Conservation (phyloP, 2,888 invertebrate species). For the Calameuta idolon region DNA sequence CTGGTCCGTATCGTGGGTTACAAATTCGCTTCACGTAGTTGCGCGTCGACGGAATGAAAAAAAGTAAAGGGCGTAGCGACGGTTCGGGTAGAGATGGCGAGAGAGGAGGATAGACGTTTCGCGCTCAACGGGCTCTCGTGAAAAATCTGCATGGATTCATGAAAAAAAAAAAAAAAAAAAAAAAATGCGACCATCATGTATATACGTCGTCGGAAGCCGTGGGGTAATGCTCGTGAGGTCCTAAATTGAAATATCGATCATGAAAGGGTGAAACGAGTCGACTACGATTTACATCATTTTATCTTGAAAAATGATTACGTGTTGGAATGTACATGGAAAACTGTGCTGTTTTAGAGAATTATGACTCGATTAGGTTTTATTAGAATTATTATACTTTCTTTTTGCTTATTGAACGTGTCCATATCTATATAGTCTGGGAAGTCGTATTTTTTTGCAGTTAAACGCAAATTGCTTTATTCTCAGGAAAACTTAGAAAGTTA, state of each 20-base stretch:
- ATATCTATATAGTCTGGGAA: no score
- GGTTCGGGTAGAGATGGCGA: background rate
- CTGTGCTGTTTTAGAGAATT: background rate
- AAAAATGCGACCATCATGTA: conserved; percentile 37
- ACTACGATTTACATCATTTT: background rate
- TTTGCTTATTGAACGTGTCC: background rate
- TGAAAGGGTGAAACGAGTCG: background rate
- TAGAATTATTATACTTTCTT: background rate
- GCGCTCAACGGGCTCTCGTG: conserved; percentile 34
- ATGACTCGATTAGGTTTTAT: background rate
- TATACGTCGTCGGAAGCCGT: conserved; percentile 31
- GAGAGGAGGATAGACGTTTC: conserved; percentile 28
- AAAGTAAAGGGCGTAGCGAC: conserved; percentile 37
- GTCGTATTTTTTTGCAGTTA: background rate
- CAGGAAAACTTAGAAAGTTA: background rate
- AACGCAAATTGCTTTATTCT: background rate
- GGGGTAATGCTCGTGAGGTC: conserved; percentile 14
- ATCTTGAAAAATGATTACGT: background rate
- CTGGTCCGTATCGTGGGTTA: conserved; percentile 37
- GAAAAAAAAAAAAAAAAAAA: conserved; percentile 21
- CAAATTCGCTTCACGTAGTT: conserved; percentile 62
- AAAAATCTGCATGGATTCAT: conserved; percentile 61
- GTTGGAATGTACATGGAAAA: background rate
- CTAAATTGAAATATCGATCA: conserved; percentile 8
- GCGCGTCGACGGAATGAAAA: conserved; percentile 56